phyloP scores from a whole-genome alignment of 1,140 invertebrate species.

The Neodiprion virginianus region DNA sequence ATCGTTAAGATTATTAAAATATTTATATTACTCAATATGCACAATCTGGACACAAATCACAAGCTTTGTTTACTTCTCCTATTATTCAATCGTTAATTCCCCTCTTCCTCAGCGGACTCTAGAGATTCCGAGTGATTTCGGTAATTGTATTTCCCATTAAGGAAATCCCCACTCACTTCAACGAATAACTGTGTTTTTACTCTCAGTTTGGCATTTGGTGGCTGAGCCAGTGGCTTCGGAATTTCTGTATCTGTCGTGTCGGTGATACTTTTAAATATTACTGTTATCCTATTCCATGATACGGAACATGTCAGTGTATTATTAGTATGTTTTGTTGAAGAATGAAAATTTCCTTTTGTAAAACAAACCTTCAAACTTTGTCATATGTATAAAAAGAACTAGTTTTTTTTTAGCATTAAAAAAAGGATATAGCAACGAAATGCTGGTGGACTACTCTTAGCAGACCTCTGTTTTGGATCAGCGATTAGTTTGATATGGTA shows the following conservation, averaged over 20 bases:
- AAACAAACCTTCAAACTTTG: not conserved
- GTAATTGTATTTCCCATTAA: not conserved
- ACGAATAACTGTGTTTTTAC: not conserved
- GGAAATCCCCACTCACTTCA: not conserved
- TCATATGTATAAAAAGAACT: too few relatives aligned
- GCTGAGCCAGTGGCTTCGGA: not conserved
- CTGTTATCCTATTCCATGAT: not conserved
- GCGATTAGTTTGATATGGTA: too few relatives aligned
- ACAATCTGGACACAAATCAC: conserved; percentile 24
- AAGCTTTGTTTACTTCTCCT: not conserved
- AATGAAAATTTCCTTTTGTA: not conserved
- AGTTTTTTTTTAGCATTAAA: too few relatives aligned
- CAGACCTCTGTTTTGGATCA: too few relatives aligned
- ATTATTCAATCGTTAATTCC: not conserved
- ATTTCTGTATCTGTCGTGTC: not conserved
- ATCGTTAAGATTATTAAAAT: conserved; percentile 24
- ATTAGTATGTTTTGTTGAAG: not conserved
- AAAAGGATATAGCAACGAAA: too few relatives aligned
- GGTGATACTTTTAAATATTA: not conserved
- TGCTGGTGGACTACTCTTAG: too few relatives aligned
- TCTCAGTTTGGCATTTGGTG: not conserved
- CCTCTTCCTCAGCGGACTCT: not conserved
- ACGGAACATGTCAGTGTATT: not conserved
- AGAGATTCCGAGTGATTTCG: not conserved
- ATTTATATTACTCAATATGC: conserved; percentile 26